Conservation (phyloP, 2,113 vertebrate genomes). For the Aphyosemion australe region DNA sequence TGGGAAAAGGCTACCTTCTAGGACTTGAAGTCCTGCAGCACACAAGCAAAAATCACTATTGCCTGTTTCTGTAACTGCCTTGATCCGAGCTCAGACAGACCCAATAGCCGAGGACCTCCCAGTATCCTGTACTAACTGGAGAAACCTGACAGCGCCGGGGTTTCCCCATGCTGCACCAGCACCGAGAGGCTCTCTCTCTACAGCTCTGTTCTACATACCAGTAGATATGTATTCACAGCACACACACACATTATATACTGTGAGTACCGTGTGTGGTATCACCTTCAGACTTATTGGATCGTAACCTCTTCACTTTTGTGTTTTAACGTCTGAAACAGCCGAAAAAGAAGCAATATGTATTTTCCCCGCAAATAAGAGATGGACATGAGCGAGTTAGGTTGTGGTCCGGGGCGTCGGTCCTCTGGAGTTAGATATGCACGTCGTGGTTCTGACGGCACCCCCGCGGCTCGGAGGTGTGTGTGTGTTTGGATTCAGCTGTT, state of each 20-base stretch:
- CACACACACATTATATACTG: constrained; percentile 32
- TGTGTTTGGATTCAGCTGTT: constrained; percentile 57
- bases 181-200: constrained; percentile 71
- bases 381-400: constrained; percentile 22
- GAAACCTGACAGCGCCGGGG: constrained; percentile 66
- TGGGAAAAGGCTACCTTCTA: constrained; percentile 70
- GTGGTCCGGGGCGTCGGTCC: background rate
- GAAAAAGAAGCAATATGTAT: constrained; percentile 78
- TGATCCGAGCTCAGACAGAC: constrained; percentile 78
- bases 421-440: constrained; percentile 81
- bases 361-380: constrained; percentile 70
- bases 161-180: constrained; percentile 79
- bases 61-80: constrained; percentile 84
- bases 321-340: constrained; percentile 52
- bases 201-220: constrained; percentile 63
- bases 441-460: constrained; percentile 64
- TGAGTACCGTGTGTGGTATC: constrained; percentile 56
- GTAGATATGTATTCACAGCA: constrained; percentile 43
- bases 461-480: constrained; percentile 54
- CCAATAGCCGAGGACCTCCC: constrained; percentile 76
- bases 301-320: constrained; percentile 67
- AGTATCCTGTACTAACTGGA: constrained; percentile 67
- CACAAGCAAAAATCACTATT: constrained; percentile 79
- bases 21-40: constrained; percentile 73
- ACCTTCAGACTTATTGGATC: constrained; percentile 65